Evolutionary conservation across 2,113 vertebrate species (phyloP), one percentile per base, ranked within the genome.

Genomic region (Gallinago jamesoni): DNA sequence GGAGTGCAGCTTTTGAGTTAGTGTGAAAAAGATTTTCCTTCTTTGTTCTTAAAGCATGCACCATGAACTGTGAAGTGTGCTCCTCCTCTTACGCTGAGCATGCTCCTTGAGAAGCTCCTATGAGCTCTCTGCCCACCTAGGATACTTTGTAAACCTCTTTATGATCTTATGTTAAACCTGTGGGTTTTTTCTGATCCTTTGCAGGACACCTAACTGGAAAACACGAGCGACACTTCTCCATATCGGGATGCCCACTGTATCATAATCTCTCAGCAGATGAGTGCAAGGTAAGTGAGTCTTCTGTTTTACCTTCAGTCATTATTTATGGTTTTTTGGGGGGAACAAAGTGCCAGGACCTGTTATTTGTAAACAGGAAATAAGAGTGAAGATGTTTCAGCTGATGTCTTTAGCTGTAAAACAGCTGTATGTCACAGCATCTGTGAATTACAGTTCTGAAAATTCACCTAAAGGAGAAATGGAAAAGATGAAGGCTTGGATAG

Each of bases 221-320:
- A 92, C 99, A 99, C 2, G 99, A 99, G 95, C 98, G 99, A 41
- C 99, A 99, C 92, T 99, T 99, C 97, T 99, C 99, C 88, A 99
- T 99, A 89, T 99, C 99, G 25, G 99, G 99, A 10, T 99, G 99
- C 74, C 99, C 99, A 0, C 98, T 99, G 0, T 99, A 99, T 95
- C 99, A 99, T 97, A 99, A 99, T 86, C 99, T 99, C 6, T 99
- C 99, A 47, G 99, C 99, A 45, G 99, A 99, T 14, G 99, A 99
- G 79, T 99, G 99, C 98, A 99, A 99, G 98, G 99, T 99, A 95
- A 95, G 28, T 9, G 33, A 77, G 2, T 45, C 5, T 73, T 20
- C 47, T 45, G 27, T 0, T 70, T 22, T 23, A 11, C 17, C 31
- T 73, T 62, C 23, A 30, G 30, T 16, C 10, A 12, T 66, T 9